Percentiles rank a stretch among this genome's conserved stretches.
phyloP scores from a whole-genome alignment of 2,888 invertebrate genomes.

The Agrochola lota region DNA sequence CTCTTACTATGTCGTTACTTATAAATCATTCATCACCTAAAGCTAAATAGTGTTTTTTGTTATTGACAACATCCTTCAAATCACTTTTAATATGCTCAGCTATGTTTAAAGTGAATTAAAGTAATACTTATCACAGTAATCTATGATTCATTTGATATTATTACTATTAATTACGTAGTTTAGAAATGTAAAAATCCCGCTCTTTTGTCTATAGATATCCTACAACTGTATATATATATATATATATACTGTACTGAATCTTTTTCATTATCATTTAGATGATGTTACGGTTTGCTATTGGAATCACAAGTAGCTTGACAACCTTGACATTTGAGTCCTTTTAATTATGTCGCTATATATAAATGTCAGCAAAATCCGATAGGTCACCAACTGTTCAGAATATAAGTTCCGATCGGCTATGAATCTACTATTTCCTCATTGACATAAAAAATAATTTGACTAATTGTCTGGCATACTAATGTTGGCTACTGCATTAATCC shows the following conservation, averaged over 20 bases:
- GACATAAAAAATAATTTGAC: constrained; percentile 12
- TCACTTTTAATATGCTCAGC: neutral
- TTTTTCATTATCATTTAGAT: constrained; percentile 52
- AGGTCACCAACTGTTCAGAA: constrained; percentile 60
- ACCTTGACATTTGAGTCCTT: constrained; percentile 68
- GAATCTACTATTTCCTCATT: constrained; percentile 39
- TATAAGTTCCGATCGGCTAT: constrained; percentile 50
- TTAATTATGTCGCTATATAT: constrained; percentile 66
- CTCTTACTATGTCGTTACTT: neutral
- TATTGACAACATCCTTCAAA: neutral
- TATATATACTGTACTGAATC: too few species aligned
- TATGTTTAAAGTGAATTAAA: neutral
- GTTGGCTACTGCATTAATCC: neutral
- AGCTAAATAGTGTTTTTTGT: neutral
- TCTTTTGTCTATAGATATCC: constrained; percentile 1
- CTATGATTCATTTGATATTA: neutral
- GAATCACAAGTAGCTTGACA: constrained; percentile 51
- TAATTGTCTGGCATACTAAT: constrained; percentile 7
- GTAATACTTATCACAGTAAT: neutral
- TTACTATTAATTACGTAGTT: too few species aligned
- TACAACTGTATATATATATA: too few species aligned
- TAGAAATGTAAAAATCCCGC: neutral
- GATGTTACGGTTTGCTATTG: constrained; percentile 38
- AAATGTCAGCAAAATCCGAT: constrained; percentile 56
- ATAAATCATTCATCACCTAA: neutral